Evolutionary conservation across 2,888 invertebrate species (phyloP).

Genomic region (Clunio marinus): DNA sequence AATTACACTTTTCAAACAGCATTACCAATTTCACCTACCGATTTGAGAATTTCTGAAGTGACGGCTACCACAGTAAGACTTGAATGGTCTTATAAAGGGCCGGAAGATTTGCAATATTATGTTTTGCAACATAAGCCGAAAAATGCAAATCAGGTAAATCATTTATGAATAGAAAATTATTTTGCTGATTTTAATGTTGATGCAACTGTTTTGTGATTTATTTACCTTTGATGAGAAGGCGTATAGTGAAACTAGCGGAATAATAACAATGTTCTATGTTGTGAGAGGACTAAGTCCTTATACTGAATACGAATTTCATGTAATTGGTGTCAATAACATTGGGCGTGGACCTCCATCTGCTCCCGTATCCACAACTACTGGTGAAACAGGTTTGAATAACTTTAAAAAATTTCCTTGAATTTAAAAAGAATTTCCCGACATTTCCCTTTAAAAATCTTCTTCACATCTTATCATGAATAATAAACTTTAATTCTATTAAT

Average conservation of each 20-base stretch:
- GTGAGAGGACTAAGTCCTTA: slow-evolving; percentile 87
- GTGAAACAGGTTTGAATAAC: slow-evolving; percentile 84
- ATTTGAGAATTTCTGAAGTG: slow-evolving; percentile 86
- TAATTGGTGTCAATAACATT: slow-evolving; percentile 90
- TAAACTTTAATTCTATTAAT: no score
- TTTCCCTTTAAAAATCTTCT: no score
- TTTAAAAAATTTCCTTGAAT: no score
- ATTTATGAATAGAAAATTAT: background rate
- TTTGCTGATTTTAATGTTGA: slow-evolving; percentile 31
- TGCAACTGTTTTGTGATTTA: slow-evolving; percentile 1
- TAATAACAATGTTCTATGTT: slow-evolving; percentile 88
- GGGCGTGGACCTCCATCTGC: slow-evolving; percentile 87
- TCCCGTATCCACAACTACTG: slow-evolving; percentile 88
- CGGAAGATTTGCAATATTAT: slow-evolving; percentile 90
- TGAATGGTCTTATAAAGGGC: slow-evolving; percentile 86
- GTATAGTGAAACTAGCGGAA: slow-evolving; percentile 88
- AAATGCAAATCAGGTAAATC: slow-evolving; percentile 70
- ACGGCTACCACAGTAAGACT: slow-evolving; percentile 83
- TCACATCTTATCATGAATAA: no score
- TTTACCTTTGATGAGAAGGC: slow-evolving; percentile 57
- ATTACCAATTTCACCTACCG: slow-evolving; percentile 83
- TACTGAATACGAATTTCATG: slow-evolving; percentile 94
- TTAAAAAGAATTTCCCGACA: no score
- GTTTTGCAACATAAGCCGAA: slow-evolving; percentile 96
- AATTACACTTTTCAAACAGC: slow-evolving; percentile 56